Evolutionary conservation across 2,888 invertebrate species (phyloP), one percentile per base, ranked within the genome.

Genomic region (Caenorhabditis virilis): DNA sequence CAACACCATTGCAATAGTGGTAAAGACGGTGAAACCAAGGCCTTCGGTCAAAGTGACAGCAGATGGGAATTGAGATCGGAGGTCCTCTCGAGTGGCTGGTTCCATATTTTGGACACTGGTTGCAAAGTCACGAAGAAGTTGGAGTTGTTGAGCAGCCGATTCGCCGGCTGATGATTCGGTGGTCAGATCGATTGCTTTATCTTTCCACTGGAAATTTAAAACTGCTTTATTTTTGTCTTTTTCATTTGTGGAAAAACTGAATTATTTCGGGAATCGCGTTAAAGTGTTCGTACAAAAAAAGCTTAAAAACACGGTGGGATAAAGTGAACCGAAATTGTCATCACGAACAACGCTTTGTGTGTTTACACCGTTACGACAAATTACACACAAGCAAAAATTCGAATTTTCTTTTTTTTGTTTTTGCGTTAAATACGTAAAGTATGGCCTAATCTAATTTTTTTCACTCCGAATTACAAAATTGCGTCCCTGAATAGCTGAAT

Each of bases 11-110:
- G 57, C 61, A 26, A 71, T 38, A 11, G 68, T 68, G 5, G 71
- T 71, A 49, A 71, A 57, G 18, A 72, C 69, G 2, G 66, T 69
- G 63, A 72, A 72, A 15, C 72, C 72, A 18, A 69, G 49, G 16
- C 71, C 72, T 47, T 72, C 72, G 18, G 69, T 68, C 27, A 72
- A 43, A 7, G 59, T 49, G 6, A 72, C 66, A 2, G 72, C 72
- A 15, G 63, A 51, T 11, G 72, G 72, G 36, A 72, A 72, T 38
- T 72, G 72, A 2, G 54, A 30, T 16, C 60, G 47, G 16, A 72
- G 54, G 43, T 72, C 72, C 16, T 69, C 66, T 4, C 69, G 62
- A 2, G 56, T 69, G 13, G 25, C 52, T 0, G 53, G 33, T 15
- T 68, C 58, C 33, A 72, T 55, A 20, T 59, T 57, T 16, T 64